Base-by-base conservation (phyloP, 2,888 invertebrate genomes). In the Plebejus anna region DNA sequence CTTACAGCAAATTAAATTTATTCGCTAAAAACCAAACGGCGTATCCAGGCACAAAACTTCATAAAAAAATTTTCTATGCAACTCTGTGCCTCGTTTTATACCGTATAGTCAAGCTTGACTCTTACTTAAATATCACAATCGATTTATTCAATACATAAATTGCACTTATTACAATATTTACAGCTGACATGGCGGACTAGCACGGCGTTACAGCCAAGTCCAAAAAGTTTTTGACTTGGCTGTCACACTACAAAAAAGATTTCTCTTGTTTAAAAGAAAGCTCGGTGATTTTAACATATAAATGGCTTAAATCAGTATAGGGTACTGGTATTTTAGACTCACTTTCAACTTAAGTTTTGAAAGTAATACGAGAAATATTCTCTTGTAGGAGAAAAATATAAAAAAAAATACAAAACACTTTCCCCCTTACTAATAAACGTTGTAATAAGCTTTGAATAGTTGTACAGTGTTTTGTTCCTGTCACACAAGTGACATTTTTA, bases 111-210 rank as follows among this genome's bases (percentile, higher is more conserved):
- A 32, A 76, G 76, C 78, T 75, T 79, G 75, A 77, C 76, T 72
- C 66, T 61, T 32, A 16, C 78, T 78, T 80, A 91, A 83, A 84
- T 92, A 92, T 92, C 92, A 92, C 92, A 92, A 89, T 92, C 82
- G 86, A 89, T 89, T 92, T 86, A 82, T 83, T 83, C 82, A 79
- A 84, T 81, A 80, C 72, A 77, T 79, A 82, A 84, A 86, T 85
- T 88, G 85, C 86, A 88, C 85, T 86, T 77, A 79, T 76, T 72
- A 77, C 76, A 72, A 16, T 78, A 77, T 32, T 75, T 78, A 78
- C 36, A 75, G 28, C 36, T 16, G 32, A 32, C 55, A 71, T 42
- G 7, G 66, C 66, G 36, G 66, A 66, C 36, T 66, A 7, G 22
- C 11, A 22, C 22, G 2, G 28, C 3, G 28, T 4, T 1, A 61